These are phyloP conservation scores for Epinephelus malabaricus DNA, from an alignment of 2,797 vertebrate species.

Conservation along the genomic window DNA sequence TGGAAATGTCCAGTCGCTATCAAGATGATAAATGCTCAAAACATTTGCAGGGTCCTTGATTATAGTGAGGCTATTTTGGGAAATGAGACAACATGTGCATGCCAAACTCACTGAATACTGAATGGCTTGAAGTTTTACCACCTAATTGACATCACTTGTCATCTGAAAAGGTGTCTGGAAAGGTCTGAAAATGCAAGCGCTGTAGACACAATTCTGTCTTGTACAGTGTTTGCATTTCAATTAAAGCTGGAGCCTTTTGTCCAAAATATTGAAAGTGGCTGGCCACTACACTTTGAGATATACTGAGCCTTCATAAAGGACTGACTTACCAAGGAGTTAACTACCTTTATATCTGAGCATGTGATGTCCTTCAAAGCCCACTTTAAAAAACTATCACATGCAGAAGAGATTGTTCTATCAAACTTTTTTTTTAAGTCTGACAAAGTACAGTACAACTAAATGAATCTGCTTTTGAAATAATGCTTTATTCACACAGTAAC, in stretches of 20 bases:
- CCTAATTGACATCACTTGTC: slow-evolving; percentile 6
- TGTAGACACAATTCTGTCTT: not conserved
- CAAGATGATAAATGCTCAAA: slow-evolving; percentile 9
- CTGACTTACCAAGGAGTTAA: not conserved
- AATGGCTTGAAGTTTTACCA: slow-evolving; percentile 21
- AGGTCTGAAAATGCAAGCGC: slow-evolving; percentile 21
- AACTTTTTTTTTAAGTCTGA: not conserved
- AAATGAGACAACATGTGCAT: slow-evolving; percentile 6
- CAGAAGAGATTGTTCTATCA: slow-evolving; percentile 9
- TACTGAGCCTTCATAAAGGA: slow-evolving; percentile 1
- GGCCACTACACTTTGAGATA: not conserved
- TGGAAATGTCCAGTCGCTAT: not conserved
- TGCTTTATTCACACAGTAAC: not conserved
- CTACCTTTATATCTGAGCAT: not conserved
- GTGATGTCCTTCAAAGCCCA: slow-evolving; percentile 17
- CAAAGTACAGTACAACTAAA: not conserved
- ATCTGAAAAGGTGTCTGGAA: slow-evolving; percentile 28
- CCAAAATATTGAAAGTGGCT: not conserved
- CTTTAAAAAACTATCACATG: slow-evolving; percentile 9
- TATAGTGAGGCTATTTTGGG: slow-evolving; percentile 31
- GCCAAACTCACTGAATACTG: not conserved
- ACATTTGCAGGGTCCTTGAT: slow-evolving; percentile 13
- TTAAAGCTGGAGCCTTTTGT: slow-evolving; percentile 7
- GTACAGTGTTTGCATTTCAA: slow-evolving; percentile 21
- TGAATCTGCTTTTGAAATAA: not conserved